phyloP scores from a whole-genome alignment of 2,888 invertebrate species.

The Ectemnius cavifrons region DNA sequence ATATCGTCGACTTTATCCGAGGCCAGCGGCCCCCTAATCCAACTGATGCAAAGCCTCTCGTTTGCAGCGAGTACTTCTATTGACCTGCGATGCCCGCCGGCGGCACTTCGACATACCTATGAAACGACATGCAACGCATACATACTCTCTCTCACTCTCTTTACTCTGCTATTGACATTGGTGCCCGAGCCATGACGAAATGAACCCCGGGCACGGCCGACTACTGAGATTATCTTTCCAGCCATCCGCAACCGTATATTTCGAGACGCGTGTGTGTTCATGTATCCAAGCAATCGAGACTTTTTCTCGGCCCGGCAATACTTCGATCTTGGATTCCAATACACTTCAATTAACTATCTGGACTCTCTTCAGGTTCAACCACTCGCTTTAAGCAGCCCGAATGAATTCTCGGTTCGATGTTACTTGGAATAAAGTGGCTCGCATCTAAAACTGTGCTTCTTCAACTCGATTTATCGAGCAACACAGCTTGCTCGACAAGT shows the following conservation, averaged over 20 bases:
- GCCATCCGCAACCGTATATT: background rate
- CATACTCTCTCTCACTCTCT: too few relatives aligned
- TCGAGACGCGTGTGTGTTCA: background rate
- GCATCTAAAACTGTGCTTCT: too few relatives aligned
- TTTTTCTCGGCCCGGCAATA: too few relatives aligned
- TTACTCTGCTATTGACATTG: conserved; percentile 25
- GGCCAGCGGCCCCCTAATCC: conserved; percentile 18
- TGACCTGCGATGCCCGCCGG: conserved; percentile 34
- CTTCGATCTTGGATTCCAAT: too few relatives aligned
- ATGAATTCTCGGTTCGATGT: too few relatives aligned
- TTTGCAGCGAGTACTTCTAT: conserved; percentile 39
- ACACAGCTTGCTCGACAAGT: too few relatives aligned
- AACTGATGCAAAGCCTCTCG: conserved; percentile 35
- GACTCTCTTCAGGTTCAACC: too few relatives aligned
- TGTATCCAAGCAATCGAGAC: background rate
- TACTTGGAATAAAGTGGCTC: too few relatives aligned
- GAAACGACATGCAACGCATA: conserved; percentile 20
- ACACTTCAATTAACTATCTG: too few relatives aligned
- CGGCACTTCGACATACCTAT: conserved; percentile 33
- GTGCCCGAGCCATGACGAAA: conserved; percentile 19
- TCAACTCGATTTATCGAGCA: too few relatives aligned
- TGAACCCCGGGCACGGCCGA: conserved; percentile 11
- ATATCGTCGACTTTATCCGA: conserved; percentile 33
- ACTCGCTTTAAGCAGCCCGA: too few relatives aligned
- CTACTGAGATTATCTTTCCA: conserved; percentile 10